These are phyloP conservation scores for Molorchus minor DNA, from an alignment of 2,888 invertebrate species.

Conservation along the genomic window DNA sequence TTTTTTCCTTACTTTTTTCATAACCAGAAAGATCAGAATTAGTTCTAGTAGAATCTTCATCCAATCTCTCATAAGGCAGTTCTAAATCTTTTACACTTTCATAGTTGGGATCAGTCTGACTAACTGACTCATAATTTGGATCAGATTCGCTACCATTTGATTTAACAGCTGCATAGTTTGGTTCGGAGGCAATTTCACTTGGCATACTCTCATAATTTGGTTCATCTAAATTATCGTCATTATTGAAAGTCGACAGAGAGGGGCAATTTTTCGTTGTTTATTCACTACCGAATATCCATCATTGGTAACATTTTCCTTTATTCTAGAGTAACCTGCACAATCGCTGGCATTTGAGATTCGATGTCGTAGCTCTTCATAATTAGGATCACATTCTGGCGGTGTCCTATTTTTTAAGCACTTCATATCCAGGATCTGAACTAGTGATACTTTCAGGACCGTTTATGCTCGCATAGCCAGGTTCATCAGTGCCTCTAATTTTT, in stretches of 20 bases:
- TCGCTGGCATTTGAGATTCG: conserved; percentile 59
- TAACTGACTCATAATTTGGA: conserved; percentile 74
- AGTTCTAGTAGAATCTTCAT: conserved; percentile 52
- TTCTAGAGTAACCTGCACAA: conserved; percentile 55
- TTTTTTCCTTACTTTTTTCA: conserved; percentile 49
- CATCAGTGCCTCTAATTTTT: conserved; percentile 50
- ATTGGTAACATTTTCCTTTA: conserved; percentile 46
- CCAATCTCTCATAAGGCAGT: conserved; percentile 74
- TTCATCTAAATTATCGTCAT: conserved; percentile 58
- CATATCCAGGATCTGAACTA: conserved; percentile 76
- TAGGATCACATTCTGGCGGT: conserved; percentile 73
- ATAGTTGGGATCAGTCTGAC: conserved; percentile 79
- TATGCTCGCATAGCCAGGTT: conserved; percentile 58
- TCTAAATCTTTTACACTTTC: conserved; percentile 83
- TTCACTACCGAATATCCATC: conserved; percentile 68
- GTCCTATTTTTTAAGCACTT: conserved; percentile 68
- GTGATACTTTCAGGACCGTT: conserved; percentile 70
- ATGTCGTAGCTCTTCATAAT: conserved; percentile 79
- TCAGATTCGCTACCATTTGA: conserved; percentile 76
- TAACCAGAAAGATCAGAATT: conserved; percentile 51
- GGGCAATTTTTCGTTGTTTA: conserved; percentile 55
- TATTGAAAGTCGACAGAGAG: conserved; percentile 21
- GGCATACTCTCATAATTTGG: conserved; percentile 46
- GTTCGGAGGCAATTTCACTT: conserved; percentile 62
- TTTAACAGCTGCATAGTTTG: conserved; percentile 75